phyloP scores from a whole-genome alignment of 2,888 invertebrate genomes.

The Patella depressa region DNA sequence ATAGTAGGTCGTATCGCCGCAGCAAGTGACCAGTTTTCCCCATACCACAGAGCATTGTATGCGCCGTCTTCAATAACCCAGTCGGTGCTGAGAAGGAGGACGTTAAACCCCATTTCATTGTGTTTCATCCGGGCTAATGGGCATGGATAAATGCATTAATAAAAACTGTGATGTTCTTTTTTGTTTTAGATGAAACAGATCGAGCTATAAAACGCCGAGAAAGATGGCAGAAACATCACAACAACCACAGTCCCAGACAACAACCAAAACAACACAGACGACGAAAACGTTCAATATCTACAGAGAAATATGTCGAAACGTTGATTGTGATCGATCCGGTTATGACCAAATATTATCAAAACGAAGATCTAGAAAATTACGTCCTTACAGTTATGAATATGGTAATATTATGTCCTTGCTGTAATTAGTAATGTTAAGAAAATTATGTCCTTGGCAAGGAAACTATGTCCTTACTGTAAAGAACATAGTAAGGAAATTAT shows the following conservation, averaged over 20 bases:
- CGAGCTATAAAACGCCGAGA: slow-evolving; percentile 40
- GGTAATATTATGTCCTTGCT: slow-evolving; percentile 73
- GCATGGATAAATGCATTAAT: too few species aligned
- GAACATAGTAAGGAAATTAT: neutral
- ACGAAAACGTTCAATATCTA: slow-evolving; percentile 67
- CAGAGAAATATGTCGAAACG: slow-evolving; percentile 80
- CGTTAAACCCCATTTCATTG: too few species aligned
- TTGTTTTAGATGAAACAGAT: slow-evolving; percentile 34
- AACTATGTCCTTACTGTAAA: neutral
- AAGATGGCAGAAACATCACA: slow-evolving; percentile 51
- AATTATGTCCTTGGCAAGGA: neutral
- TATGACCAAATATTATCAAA: slow-evolving; percentile 88
- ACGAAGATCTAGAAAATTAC: slow-evolving; percentile 86
- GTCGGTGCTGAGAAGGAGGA: too few species aligned
- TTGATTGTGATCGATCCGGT: slow-evolving; percentile 88
- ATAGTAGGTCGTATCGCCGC: too few species aligned
- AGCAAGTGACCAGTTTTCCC: too few species aligned
- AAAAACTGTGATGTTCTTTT: too few species aligned
- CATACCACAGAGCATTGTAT: too few species aligned
- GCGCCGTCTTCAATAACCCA: too few species aligned
- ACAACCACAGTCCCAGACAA: slow-evolving; percentile 19
- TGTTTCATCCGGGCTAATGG: too few species aligned
- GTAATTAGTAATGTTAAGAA: neutral
- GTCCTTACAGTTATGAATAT: slow-evolving; percentile 93
- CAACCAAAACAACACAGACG: slow-evolving; percentile 31